phyloP scores from a whole-genome alignment of 23 tunicate genomes.

The Ascidia mentula region DNA sequence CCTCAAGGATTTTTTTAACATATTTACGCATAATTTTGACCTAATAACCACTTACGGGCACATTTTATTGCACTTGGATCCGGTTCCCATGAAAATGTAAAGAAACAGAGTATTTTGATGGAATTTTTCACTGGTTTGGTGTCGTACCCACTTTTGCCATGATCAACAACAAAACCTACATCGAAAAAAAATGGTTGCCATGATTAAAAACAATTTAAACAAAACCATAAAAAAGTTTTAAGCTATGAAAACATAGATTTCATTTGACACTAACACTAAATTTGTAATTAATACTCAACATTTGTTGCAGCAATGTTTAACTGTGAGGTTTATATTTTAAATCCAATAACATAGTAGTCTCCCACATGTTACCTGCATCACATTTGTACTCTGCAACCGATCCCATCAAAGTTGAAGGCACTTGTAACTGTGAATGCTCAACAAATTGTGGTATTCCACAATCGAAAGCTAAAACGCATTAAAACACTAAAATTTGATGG shows the following conservation, averaged over 20 bases:
- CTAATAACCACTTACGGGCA: conserved; percentile 31
- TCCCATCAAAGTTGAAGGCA: background rate
- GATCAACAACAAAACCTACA: conserved; percentile 30
- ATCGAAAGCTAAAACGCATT: conserved; percentile 16
- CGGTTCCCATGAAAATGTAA: conserved; percentile 42
- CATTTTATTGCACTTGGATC: conserved; percentile 30
- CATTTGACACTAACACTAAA: too few relatives aligned
- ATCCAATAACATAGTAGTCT: background rate
- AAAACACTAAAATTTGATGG: background rate
- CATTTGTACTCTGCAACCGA: conserved; percentile 22
- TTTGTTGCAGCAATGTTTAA: background rate
- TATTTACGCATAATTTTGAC: too few relatives aligned
- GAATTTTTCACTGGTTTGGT: background rate
- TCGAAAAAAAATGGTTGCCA: too few relatives aligned
- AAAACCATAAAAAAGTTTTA: too few relatives aligned
- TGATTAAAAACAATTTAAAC: too few relatives aligned
- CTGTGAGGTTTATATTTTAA: background rate
- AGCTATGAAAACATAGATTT: background rate
- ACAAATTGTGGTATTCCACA: conserved; percentile 26
- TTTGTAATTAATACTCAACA: too few relatives aligned
- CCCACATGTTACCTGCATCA: conserved; percentile 21
- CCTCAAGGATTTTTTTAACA: too few relatives aligned
- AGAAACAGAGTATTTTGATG: conserved; percentile 15
- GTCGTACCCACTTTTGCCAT: conserved; percentile 21
- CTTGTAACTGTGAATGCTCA: background rate